Base-by-base conservation (phyloP, 2,113 vertebrate genomes). In the Anolis sagrei region DNA sequence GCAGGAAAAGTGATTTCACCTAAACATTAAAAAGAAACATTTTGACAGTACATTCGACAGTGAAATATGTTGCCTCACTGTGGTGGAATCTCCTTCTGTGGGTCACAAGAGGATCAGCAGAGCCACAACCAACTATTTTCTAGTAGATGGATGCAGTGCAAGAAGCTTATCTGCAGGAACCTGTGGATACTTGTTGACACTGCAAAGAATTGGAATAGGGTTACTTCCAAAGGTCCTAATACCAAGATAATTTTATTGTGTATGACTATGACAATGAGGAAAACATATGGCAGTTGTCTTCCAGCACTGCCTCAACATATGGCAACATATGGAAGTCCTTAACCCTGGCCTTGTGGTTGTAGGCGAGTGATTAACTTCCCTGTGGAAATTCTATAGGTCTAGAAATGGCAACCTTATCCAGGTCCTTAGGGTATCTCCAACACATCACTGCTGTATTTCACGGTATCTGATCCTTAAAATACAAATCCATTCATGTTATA, bases 401-500 rank as follows among this genome's bases (percentile, higher is more conserved):
- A 68, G 49, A 81, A 29, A 29, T 54, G 64, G 29, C 39, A 75
- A 75, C 19, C 29, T 27, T 76, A 34, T 34, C 51, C 21, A 13
- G 3, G 7, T 27, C 64, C 64, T 21, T 2, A 27, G 54, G 18
- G 34, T 1, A 3, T 16, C 64, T 44, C 2, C 72, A 58, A 39
- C 44, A 34, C 6, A 19, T 54, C 21, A 32, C 74, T 62, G 54
- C 2, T n/a, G 70, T 48, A 23, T 5, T 83, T 84, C 83, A 84
- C 6, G 39, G 61, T 77, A 76, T 29, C 19, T 68, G 61, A 36
- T 74, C 32, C 76, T 76, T 68, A 69, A 74, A 83, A 66, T 68
- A 68, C 32, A 81, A 72, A 25, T 19, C 49, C 10, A 0, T 5
- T 1, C 0, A 2, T 0, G 2, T 2, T 14, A 2, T 61, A 29